These are phyloP conservation scores for Drosophila neutralis DNA, from an alignment of 2,888 invertebrate species.

Conservation along the genomic window DNA sequence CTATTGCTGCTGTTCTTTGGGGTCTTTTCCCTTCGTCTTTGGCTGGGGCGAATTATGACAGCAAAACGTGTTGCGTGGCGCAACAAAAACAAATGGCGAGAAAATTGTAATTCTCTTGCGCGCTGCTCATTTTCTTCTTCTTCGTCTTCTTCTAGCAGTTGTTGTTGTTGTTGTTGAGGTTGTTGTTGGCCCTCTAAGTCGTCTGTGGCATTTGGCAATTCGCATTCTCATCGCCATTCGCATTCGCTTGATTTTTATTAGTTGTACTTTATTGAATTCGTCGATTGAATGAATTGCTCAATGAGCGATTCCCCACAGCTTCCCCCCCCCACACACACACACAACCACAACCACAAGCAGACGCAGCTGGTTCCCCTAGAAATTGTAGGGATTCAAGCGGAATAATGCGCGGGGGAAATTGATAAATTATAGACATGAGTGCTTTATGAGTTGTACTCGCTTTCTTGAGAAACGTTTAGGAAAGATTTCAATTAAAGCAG, in stretches of 20 bases:
- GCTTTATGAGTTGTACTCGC: neutral
- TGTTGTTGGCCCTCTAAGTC: conserved; percentile 19
- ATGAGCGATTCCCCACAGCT: conserved; percentile 55
- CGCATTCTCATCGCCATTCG: conserved; percentile 56
- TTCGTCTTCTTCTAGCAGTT: neutral
- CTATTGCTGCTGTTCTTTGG: conserved; percentile 29
- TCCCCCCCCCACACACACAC: neutral
- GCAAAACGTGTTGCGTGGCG: conserved; percentile 61
- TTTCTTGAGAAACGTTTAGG: neutral
- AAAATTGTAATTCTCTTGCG: conserved; percentile 76
- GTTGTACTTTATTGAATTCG: conserved; percentile 78
- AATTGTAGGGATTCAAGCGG: conserved; percentile 35
- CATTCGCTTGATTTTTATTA: conserved; percentile 75
- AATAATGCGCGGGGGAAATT: conserved; percentile 34
- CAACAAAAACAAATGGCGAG: conserved; percentile 73
- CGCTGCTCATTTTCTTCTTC: conserved; percentile 45
- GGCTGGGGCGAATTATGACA: conserved; percentile 63
- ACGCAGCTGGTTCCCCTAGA: conserved; percentile 18
- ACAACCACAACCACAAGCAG: neutral
- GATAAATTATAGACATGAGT: conserved; percentile 25
- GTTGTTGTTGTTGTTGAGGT: neutral
- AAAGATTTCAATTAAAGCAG: neutral
- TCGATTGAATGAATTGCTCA: conserved; percentile 79
- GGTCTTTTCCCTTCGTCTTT: conserved; percentile 18
- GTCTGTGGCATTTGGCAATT: conserved; percentile 34